Evolutionary conservation across 1,140 invertebrate species (phyloP).

Genomic region (Aphelenchoides fujianensis): DNA sequence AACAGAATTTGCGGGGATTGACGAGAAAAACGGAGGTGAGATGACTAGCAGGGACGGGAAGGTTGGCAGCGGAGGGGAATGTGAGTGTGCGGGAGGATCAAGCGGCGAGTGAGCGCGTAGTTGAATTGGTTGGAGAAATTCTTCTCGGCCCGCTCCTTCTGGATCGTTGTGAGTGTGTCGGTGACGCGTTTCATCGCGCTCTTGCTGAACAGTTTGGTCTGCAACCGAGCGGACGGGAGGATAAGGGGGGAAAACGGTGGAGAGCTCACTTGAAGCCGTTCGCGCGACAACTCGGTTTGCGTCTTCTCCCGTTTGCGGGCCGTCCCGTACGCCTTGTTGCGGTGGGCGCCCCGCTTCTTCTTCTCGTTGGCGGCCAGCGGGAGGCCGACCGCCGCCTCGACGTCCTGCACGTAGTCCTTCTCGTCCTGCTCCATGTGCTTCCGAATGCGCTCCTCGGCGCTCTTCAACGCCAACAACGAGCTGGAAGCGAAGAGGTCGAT

Average conservation of each 20-base stretch:
- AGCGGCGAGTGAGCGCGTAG: slow-evolving; percentile 30
- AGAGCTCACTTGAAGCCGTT: slow-evolving; percentile 47
- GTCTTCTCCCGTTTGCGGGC: slow-evolving; percentile 37
- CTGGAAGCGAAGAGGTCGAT: neutral
- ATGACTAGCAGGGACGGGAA: too few relatives aligned
- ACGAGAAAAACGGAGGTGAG: too few relatives aligned
- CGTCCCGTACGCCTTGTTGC: slow-evolving; percentile 27
- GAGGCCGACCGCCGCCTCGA: slow-evolving; percentile 46
- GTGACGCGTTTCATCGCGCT: slow-evolving; percentile 40
- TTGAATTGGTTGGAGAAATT: slow-evolving; percentile 52
- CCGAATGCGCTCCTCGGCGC: slow-evolving; percentile 9
- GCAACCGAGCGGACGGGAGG: slow-evolving; percentile 18
- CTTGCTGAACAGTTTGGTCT: slow-evolving; percentile 53
- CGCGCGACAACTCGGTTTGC: slow-evolving; percentile 20
- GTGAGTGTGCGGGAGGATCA: too few relatives aligned
- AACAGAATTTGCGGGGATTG: too few relatives aligned
- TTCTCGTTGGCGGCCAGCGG: slow-evolving; percentile 12
- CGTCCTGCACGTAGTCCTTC: slow-evolving; percentile 43
- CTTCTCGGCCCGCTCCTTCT: slow-evolving; percentile 37
- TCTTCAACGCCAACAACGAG: slow-evolving; percentile 14
- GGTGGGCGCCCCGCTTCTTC: slow-evolving; percentile 18
- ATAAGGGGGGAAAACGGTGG: slow-evolving; percentile 16
- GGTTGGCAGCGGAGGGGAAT: too few relatives aligned
- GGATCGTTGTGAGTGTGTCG: slow-evolving; percentile 44
- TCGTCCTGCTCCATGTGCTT: slow-evolving; percentile 35